A percentile compares a stretch with the other conserved stretches of the same genome.
phyloP scores from a whole-genome alignment of 23 tunicate species.

The Botrylloides violaceus region DNA sequence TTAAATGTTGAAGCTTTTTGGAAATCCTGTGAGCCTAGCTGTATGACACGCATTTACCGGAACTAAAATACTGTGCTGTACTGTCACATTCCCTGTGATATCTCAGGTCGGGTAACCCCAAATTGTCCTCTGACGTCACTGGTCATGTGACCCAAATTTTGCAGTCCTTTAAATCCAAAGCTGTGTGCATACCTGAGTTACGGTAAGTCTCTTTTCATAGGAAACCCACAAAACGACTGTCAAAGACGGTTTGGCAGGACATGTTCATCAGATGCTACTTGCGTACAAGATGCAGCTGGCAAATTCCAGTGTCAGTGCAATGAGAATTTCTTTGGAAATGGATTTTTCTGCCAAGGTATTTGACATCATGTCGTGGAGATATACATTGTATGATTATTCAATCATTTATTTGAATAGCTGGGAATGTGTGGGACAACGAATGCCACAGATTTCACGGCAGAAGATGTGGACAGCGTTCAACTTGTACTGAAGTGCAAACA shows the following conservation, averaged over 20 bases:
- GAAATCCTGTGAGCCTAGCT: too few relatives aligned
- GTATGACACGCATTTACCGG: too few relatives aligned
- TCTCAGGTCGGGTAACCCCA: too few relatives aligned
- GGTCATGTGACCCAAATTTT: too few relatives aligned
- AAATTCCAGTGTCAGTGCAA: slow-evolving; percentile 6
- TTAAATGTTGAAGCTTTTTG: too few relatives aligned
- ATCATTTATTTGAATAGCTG: slow-evolving; percentile 7
- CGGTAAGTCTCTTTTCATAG: too few relatives aligned
- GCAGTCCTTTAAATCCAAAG: too few relatives aligned
- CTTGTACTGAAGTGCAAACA: neutral
- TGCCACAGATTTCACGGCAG: slow-evolving; percentile 12
- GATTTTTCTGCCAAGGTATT: slow-evolving; percentile 18
- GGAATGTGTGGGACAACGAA: neutral
- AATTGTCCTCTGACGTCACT: too few relatives aligned
- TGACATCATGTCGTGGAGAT: neutral
- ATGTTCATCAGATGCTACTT: slow-evolving; percentile 5
- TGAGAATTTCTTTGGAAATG: slow-evolving; percentile 4
- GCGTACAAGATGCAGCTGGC: slow-evolving; percentile 6
- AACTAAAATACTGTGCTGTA: too few relatives aligned
- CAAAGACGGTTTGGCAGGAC: slow-evolving; percentile 17
- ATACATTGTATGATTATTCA: neutral
- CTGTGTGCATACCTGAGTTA: too few relatives aligned
- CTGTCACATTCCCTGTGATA: too few relatives aligned
- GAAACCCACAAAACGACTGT: slow-evolving; percentile 3
- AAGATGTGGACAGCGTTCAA: slow-evolving; percentile 4